These are phyloP conservation scores for Saccostrea cuccullata DNA, from an alignment of 1,140 invertebrate genomes.

Conservation along the genomic window DNA sequence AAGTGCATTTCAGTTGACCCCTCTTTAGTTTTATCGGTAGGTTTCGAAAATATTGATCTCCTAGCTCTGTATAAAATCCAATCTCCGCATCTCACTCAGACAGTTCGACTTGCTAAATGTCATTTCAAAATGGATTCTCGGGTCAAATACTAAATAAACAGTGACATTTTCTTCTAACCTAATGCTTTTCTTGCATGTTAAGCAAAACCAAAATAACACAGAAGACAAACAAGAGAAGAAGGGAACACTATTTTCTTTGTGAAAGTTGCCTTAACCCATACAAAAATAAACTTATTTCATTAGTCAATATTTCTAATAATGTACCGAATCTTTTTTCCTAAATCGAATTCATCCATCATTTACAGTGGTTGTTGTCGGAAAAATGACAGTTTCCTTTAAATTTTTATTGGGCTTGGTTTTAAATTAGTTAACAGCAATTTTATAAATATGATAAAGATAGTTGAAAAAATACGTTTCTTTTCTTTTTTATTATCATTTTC, in stretches of 20 bases:
- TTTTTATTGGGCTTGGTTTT: too few relatives aligned
- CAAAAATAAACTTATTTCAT: not conserved
- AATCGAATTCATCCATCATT: not conserved
- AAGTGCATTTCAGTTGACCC: not conserved
- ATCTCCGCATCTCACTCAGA: not conserved
- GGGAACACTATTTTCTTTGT: not conserved
- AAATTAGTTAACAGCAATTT: not conserved
- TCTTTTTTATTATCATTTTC: too few relatives aligned
- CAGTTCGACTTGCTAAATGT: not conserved
- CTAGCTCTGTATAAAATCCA: not conserved
- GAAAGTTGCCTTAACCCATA: not conserved
- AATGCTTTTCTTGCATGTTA: not conserved
- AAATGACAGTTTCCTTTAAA: too few relatives aligned
- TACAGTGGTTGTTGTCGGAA: not conserved
- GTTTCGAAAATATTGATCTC: not conserved
- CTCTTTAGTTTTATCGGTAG: not conserved
- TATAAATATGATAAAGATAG: too few relatives aligned
- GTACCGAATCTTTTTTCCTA: not conserved
- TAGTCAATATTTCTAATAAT: not conserved
- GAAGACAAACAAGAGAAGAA: not conserved
- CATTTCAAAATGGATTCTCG: constrained; percentile 7
- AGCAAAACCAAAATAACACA: not conserved
- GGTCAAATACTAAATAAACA: not conserved
- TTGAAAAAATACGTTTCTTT: too few relatives aligned
- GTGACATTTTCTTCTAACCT: not conserved